These are phyloP conservation scores for Drosophila rellima DNA, from an alignment of 2,888 invertebrate species.

Conservation along the genomic window DNA sequence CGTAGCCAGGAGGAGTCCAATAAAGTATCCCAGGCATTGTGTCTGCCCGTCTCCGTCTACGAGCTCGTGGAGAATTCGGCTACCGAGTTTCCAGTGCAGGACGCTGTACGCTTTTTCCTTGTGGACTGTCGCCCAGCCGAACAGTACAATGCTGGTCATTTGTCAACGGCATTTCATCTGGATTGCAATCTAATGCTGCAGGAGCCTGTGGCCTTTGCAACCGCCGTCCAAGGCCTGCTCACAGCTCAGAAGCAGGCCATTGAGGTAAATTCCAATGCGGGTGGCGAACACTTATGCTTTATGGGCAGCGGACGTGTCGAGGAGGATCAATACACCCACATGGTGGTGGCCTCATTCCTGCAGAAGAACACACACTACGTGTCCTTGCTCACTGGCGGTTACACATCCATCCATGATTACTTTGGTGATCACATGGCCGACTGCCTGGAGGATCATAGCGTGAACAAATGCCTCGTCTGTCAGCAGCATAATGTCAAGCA, in stretches of 20 bases:
- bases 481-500: conserved; percentile 82
- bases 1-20: conserved; percentile 86
- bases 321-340: conserved; percentile 98
- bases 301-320: conserved; percentile 97
- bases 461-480: conserved; percentile 93
- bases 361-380: conserved; percentile 97
- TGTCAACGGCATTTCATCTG: conserved; percentile 98
- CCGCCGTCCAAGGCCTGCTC: conserved; percentile 95
- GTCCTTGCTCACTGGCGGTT: conserved; percentile 96
- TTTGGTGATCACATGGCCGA: conserved; percentile 93
- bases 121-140: conserved; percentile 99
- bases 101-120: conserved; percentile 94
- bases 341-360: conserved; percentile 98
- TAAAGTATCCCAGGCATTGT: conserved; percentile 89
- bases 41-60: conserved; percentile 97
- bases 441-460: conserved; percentile 94
- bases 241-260: conserved; percentile 95
- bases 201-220: conserved; percentile 97
- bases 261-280: conserved; percentile 94
- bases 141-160: conserved; percentile 98
- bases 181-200: conserved; percentile 99
- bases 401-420: conserved; percentile 93
- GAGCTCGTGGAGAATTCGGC: conserved; percentile 95
- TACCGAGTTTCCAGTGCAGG: conserved; percentile 88
- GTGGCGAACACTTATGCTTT: conserved; percentile 95